A percentile compares a stretch with the other conserved stretches of the same genome.
Evolutionary conservation across 2,797 vertebrate genomes (phyloP).

Genomic region (Pteronotus mesoamericanus): DNA sequence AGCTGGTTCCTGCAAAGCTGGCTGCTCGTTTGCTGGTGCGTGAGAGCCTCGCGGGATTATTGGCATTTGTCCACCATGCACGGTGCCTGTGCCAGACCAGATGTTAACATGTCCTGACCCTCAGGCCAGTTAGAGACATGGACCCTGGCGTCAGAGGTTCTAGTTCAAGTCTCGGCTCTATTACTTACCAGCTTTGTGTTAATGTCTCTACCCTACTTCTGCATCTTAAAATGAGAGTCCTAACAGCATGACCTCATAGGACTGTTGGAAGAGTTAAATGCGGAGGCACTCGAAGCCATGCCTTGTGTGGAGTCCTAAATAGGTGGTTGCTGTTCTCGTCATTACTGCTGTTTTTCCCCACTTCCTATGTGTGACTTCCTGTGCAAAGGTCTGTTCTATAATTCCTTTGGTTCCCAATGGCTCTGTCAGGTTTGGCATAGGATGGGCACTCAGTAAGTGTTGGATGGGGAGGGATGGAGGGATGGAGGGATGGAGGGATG

Average conservation of each 20-base stretch:
- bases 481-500: neutral
- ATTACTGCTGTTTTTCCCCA: neutral
- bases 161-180: neutral
- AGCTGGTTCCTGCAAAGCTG: neutral
- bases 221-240: neutral
- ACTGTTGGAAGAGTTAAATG: neutral
- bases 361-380: neutral
- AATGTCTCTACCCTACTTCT: neutral
- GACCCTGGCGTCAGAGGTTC: neutral
- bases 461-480: neutral
- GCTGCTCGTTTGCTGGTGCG: neutral
- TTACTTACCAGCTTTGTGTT: neutral
- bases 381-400: neutral
- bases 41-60: accelerated
- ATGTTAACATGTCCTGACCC: neutral
- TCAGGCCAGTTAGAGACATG: neutral
- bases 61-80: neutral
- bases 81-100: neutral
- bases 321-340: neutral
- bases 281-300: neutral
- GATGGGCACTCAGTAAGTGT: neutral
- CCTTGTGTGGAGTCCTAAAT: accelerated
- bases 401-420: neutral
- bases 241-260: accelerated
- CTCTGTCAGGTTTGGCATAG: neutral